Evolutionary conservation across 1,140 invertebrate species (phyloP), one percentile per base, ranked within the genome.

Genomic region (Leptoteleia sp.): DNA sequence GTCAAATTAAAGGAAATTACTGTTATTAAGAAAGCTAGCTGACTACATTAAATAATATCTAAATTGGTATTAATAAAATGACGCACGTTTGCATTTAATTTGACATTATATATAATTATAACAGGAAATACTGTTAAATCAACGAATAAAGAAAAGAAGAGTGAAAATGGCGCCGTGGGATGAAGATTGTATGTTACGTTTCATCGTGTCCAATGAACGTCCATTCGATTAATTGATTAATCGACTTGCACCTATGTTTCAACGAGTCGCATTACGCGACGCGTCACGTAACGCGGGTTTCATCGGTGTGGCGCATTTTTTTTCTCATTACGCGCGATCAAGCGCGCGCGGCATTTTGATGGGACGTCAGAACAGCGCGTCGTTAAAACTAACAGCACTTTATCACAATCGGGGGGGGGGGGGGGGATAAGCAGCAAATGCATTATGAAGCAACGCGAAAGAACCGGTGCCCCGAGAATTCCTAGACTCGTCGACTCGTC

Each of bases 381-480:
- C 29, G 31, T 64, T 55, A 42, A 75, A 65, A 35, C 43, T 48
- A 75, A 59, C 43, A 59, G 40, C 48, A 12, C 42, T 81, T 78
- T 79, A 80, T 80, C 81, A 76, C 59, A 52, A 75, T 67, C 43
- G 15, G 29, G 42, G 19, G 37, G 59, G 62, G 40, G 64, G 55
- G 40, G 25, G 15, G 29, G 42, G 19, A 40, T 64, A 67, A 45
- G 64, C 61, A 45, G 25, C 54, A 38, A 67, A 54, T 71, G 43
- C 52, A 71, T 77, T 65, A 67, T 77, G 73, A 78, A 76, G 77
- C 62, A 72, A 81, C 52, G 64, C 54, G 52, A 43, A n/a, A 70
- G 47, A 82, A 83, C 81, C 76, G 70, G 81, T 82, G 73, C 59
- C 45, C 40, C 78, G 67, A 62, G 80, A 80, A 81, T 72, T 71